A percentile compares a stretch with the other conserved stretches of the same genome.
These are phyloP conservation scores for Macrophya annulata DNA, from an alignment of 2,888 invertebrate species.

Conservation along the genomic window DNA sequence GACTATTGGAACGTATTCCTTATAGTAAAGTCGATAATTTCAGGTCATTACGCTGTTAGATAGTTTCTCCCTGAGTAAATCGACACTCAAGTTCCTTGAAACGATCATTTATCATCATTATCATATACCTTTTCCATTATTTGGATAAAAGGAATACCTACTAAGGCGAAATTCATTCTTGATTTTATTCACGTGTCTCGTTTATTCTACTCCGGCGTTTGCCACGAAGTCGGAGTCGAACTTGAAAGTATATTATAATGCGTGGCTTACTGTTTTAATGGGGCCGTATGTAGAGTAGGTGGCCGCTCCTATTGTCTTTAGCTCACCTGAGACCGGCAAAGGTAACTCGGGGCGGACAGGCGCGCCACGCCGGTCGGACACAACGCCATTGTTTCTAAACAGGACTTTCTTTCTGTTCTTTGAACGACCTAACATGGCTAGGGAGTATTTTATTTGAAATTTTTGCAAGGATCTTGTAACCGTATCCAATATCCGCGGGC, in stretches of 20 bases:
- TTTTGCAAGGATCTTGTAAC: constrained; percentile 12
- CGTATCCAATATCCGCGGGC: constrained; percentile 26
- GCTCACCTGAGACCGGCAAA: constrained; percentile 53
- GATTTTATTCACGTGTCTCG: background rate
- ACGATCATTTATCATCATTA: constrained; percentile 31
- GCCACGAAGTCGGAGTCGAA: constrained; percentile 49
- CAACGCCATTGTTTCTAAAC: constrained; percentile 72
- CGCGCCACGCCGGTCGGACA: constrained; percentile 62
- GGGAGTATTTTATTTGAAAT: constrained; percentile 26
- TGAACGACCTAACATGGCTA: constrained; percentile 47
- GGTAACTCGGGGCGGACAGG: constrained; percentile 46
- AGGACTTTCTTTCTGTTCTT: constrained; percentile 66
- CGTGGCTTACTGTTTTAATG: constrained; percentile 75
- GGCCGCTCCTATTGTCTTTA: constrained; percentile 59
- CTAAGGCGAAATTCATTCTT: constrained; percentile 9
- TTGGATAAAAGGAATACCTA: background rate
- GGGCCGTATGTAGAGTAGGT: constrained; percentile 75
- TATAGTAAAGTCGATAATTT: constrained; percentile 32
- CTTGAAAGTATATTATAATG: constrained; percentile 70
- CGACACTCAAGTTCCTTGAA: background rate
- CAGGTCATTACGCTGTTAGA: constrained; percentile 5
- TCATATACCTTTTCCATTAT: background rate
- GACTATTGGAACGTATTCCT: constrained; percentile 34
- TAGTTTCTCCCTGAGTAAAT: constrained; percentile 3
- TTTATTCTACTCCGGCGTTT: background rate